These are phyloP conservation scores for Nesogale talazaci DNA, from an alignment of 2,113 vertebrate species.

Conservation along the genomic window DNA sequence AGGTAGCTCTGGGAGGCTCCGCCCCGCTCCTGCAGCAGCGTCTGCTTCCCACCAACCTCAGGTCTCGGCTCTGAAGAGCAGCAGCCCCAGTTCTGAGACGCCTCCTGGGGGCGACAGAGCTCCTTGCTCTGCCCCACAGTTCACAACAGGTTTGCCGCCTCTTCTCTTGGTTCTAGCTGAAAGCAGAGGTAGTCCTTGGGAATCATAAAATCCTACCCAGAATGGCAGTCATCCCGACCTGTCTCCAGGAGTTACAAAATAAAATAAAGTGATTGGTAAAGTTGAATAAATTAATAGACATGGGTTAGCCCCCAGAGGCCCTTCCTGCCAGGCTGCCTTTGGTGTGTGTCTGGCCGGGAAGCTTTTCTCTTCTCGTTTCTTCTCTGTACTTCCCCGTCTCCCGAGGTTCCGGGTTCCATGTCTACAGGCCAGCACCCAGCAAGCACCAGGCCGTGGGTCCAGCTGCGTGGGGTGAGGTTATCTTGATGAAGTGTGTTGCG, in stretches of 20 bases:
- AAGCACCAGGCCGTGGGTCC: neutral
- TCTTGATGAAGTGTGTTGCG: neutral
- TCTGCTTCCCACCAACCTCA: constrained; percentile 8
- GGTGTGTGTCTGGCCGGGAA: constrained; percentile 59
- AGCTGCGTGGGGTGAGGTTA: neutral
- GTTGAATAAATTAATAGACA: constrained; percentile 59
- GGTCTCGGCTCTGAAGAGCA: constrained; percentile 65
- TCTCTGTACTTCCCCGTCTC: neutral
- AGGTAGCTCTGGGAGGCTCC: constrained; percentile 47
- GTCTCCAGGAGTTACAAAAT: constrained; percentile 41
- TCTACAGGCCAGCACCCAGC: neutral
- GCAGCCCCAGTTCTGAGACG: constrained; percentile 16
- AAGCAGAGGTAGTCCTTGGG: constrained; percentile 71
- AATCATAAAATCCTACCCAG: constrained; percentile 46
- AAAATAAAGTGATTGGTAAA: constrained; percentile 28
- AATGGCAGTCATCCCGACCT: constrained; percentile 64
- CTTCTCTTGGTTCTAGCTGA: constrained; percentile 47
- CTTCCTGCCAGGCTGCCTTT: constrained; percentile 63
- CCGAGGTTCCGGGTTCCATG: neutral
- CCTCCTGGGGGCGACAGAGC: constrained; percentile 54
- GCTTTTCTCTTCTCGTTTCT: neutral
- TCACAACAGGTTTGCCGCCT: neutral
- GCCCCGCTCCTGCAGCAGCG: constrained; percentile 34
- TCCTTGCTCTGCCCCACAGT: constrained; percentile 6
- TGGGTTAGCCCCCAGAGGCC: neutral